Base-by-base conservation (phyloP, 2,113 vertebrate species). In the Stigmatopora nigra region DNA sequence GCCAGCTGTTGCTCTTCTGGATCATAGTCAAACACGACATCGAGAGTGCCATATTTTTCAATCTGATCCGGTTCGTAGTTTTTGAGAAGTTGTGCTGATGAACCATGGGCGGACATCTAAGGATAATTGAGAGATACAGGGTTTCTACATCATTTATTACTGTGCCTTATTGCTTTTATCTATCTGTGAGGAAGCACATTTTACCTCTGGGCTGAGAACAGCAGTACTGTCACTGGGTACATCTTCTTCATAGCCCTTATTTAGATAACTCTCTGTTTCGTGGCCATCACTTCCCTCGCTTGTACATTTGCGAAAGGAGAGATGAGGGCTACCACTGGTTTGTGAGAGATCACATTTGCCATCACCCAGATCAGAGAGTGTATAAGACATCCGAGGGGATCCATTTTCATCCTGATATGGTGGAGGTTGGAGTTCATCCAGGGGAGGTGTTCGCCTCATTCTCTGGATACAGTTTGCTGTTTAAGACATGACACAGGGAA, bases 351-450 rank as follows among this genome's bases (percentile, higher is more conserved):
- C 94, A 73, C 93, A 95, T 86, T 98, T 99, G 81, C 92, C 88
- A 44, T 98, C 96, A 53, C 93, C 95, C 0, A 93, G 82, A 84
- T 98, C 96, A 0, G 95, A 99, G 51, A 95, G 91, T 0, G 96
- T 97, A 56, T 93, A 96, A 14, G 96, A 98, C 79, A 98, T 95
- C n/a, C 93, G 93, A 1, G 94, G 94, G 56, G 96, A 97, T 38
- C 95, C 95, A 10, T 94, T 93, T 82, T 99, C 96, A 63, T 99
- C 96, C 86, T 95, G 94, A 80, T 98, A 99, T 0, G 96, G 96
- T 1, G 95, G 96, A 0, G 96, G 96, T 87, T 98, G 96, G 52
- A 98, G 88, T 79, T 99, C 96, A 63, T 99, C 96, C 80, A 99
- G 87, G 0, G 95, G 96, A 14, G 96, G 96, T 0, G 95, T 98